Conservation (phyloP, 1,140 invertebrate species). For the Nylanderia fulva region DNA sequence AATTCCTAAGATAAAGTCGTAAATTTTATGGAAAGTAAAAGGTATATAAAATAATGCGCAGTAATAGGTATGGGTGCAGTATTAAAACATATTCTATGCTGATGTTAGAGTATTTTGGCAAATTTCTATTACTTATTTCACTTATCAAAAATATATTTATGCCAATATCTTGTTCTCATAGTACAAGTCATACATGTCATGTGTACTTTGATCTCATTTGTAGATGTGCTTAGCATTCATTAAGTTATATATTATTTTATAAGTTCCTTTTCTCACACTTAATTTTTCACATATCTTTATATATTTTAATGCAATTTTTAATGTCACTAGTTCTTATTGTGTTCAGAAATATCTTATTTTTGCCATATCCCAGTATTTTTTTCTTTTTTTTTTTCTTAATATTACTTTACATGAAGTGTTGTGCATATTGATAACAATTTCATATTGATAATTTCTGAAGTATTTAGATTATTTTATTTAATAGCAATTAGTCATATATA, state of each 20-base stretch:
- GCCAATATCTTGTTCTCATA: conserved; percentile 23
- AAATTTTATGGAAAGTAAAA: conserved; percentile 8
- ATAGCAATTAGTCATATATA: conserved; percentile 26
- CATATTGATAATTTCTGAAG: conserved; percentile 15
- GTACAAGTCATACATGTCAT: conserved; percentile 44
- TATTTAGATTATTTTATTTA: conserved; percentile 32
- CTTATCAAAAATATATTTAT: conserved; percentile 39
- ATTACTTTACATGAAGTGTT: conserved; percentile 16
- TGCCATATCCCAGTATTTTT: conserved; percentile 17
- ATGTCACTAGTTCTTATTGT: neutral
- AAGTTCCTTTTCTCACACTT: conserved; percentile 34
- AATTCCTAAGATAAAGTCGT: neutral
- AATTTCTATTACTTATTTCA: conserved; percentile 33
- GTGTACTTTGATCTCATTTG: conserved; percentile 50
- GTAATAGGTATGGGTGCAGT: conserved; percentile 27
- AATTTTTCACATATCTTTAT: neutral
- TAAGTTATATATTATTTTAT: conserved; percentile 37
- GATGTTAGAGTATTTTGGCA: conserved; percentile 17
- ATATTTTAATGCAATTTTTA: neutral
- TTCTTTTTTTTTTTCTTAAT: neutral
- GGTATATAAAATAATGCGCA: conserved; percentile 6
- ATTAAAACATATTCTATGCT: conserved; percentile 40
- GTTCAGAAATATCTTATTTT: conserved; percentile 16
- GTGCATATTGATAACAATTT: conserved; percentile 24
- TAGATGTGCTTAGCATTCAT: conserved; percentile 35